A percentile compares a stretch with the other conserved stretches of the same genome.
Evolutionary conservation across 92 coral and sea anemone genomes (phyloP).

Genomic region (Siderastrea radians): DNA sequence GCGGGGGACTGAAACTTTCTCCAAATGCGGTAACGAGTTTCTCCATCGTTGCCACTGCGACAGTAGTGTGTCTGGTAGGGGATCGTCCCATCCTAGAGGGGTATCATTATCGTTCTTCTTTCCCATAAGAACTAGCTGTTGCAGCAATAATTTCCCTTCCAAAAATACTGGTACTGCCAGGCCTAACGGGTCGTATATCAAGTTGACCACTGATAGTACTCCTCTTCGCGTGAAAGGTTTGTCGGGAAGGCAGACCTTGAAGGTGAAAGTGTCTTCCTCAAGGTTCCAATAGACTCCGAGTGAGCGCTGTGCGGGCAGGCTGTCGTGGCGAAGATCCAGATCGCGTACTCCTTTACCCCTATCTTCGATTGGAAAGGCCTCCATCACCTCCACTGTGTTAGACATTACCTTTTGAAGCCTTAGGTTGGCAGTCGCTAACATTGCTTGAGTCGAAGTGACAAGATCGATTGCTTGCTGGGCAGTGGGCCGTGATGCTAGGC

Average conservation of each 20-base stretch:
- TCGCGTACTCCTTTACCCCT: slow-evolving; percentile 65
- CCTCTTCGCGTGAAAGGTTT: slow-evolving; percentile 74
- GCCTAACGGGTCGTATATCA: slow-evolving; percentile 67
- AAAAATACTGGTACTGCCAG: slow-evolving; percentile 63
- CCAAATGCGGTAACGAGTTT: slow-evolving; percentile 32
- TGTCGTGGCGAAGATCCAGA: slow-evolving; percentile 60
- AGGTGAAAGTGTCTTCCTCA: slow-evolving; percentile 61
- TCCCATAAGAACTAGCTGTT: slow-evolving; percentile 43
- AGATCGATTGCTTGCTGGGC: slow-evolving; percentile 58
- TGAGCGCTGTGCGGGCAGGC: slow-evolving; percentile 71
- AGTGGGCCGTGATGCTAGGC: slow-evolving; percentile 64
- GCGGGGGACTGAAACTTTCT: slow-evolving; percentile 47
- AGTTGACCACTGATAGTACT: slow-evolving; percentile 65
- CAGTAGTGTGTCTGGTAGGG: slow-evolving; percentile 54
- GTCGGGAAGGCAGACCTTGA: slow-evolving; percentile 44
- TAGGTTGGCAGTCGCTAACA: slow-evolving; percentile 67
- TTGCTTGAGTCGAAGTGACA: slow-evolving; percentile 60
- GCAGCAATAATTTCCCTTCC: slow-evolving; percentile 52
- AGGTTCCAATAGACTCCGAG: slow-evolving; percentile 73
- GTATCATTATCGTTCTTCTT: slow-evolving; percentile 25
- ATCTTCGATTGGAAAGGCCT: slow-evolving; percentile 75
- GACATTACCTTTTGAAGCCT: slow-evolving; percentile 74
- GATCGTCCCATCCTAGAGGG: slow-evolving; percentile 65
- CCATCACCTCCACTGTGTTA: slow-evolving; percentile 75
- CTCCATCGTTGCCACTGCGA: slow-evolving; percentile 68